Base-by-base conservation (phyloP, 2,797 vertebrate species). In the Poecilia gillii region DNA sequence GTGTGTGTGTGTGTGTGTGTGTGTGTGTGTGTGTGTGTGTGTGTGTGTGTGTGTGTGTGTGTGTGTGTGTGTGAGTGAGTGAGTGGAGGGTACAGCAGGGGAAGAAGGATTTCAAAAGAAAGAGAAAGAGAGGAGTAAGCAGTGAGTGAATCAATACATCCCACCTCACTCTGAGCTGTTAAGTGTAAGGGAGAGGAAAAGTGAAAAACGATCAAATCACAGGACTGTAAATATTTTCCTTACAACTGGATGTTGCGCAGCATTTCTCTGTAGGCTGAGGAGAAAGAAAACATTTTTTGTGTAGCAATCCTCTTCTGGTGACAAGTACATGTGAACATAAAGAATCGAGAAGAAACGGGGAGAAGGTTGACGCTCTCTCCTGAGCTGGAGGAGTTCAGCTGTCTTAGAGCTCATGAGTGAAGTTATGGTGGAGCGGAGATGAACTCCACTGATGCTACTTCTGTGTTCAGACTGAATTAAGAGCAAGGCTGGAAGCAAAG, bases 121-220 rank as follows among this genome's bases (percentile, higher is more conserved):
- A 83, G 53, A 14, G 31, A 83, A 71, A 64, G 5, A 53, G 72
- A 70, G 73, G 55, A 49, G 82, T 75, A 46, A 66, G 91, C 88
- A 53, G 81, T 75, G 31, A 39, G 91, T 89, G 84, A 85, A 93
- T 92, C 89, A 85, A 89, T 86, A 87, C 62, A 28, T 20, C 75
- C 81, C 70, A 77, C 80, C 86, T 82, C 78, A 76, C 71, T 51
- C 41, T 71, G 72, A 75, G 43, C 72, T 79, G 84, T 79, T 89
- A 82, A 80, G 81, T 76, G 74, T 74, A 73, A 89, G 79, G 71
- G 75, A 91, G 81, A 79, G 79, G 71, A 82, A 89, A 87, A 84
- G 86, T 87, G 84, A 88, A 77, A 86, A 89, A 90, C 85, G 75
- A 87, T 85, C 76, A 89, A 85, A 89, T 90, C 84, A 87, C 66